phyloP scores from a whole-genome alignment of 2,113 vertebrate genomes.

The Charina bottae region DNA sequence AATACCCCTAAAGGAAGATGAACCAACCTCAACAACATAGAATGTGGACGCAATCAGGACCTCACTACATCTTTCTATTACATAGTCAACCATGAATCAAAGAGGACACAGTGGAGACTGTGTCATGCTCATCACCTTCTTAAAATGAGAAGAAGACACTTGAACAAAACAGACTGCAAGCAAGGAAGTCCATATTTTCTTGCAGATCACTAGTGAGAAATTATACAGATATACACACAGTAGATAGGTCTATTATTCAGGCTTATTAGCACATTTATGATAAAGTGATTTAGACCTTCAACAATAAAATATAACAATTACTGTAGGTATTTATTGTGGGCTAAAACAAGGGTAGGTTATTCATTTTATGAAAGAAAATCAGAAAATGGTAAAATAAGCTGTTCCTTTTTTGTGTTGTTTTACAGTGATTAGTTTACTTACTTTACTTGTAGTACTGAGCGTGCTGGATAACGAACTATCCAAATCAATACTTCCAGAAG shows the following conservation, averaged over 20 bases:
- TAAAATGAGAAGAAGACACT: no score
- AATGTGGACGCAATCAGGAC: no score
- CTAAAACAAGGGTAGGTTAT: not conserved
- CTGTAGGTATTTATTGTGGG: not conserved
- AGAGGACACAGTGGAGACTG: no score
- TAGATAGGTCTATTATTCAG: not conserved
- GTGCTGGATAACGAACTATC: constrained; percentile 74
- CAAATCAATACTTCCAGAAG: constrained; percentile 71
- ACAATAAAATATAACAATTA: not conserved
- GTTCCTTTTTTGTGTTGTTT: not conserved
- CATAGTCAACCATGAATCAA: no score
- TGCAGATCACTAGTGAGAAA: not conserved
- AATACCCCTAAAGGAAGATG: no score
- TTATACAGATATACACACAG: not conserved
- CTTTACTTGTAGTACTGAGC: constrained; percentile 75
- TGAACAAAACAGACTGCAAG: no score
- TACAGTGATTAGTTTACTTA: constrained; percentile 53
- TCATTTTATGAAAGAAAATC: not conserved
- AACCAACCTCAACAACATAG: no score
- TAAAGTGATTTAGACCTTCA: not conserved
- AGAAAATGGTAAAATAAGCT: not conserved
- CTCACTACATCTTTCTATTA: no score
- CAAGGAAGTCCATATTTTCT: not conserved
- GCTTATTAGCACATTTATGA: not conserved
- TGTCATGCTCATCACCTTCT: no score